Percentiles rank a stretch among this genome's conserved stretches.
These are phyloP conservation scores for Phoeniculus purpureus DNA, from an alignment of 2,797 vertebrate species.

Conservation along the genomic window DNA sequence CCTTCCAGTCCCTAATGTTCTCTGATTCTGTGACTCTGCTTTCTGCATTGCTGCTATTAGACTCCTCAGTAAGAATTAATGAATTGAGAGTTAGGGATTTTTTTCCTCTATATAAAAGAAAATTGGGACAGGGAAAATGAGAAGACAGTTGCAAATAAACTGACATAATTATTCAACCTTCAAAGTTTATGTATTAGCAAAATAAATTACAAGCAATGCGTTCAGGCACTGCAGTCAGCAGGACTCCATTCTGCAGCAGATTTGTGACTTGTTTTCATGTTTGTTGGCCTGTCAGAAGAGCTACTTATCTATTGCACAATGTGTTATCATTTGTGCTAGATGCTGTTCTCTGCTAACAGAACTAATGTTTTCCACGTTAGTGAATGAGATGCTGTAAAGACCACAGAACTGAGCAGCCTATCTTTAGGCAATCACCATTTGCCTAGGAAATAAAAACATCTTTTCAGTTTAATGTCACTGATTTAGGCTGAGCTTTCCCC, in stretches of 20 bases:
- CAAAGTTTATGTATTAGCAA: background rate
- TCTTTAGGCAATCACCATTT: background rate
- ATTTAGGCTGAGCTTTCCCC: background rate
- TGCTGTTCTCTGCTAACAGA: background rate
- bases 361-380: background rate
- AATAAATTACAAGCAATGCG: slow-evolving; percentile 15
- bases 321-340: background rate
- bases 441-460: background rate
- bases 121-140: background rate
- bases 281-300: background rate
- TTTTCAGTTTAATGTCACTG: background rate
- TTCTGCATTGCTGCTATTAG: background rate
- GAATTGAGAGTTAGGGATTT: background rate
- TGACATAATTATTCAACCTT: background rate
- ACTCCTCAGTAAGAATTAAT: background rate
- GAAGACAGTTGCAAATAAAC: background rate
- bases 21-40: background rate
- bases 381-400: background rate
- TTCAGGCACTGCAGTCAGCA: background rate
- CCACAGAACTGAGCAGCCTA: background rate
- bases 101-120: background rate
- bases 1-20: too few species aligned
- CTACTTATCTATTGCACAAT: background rate
- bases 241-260: slow-evolving; percentile 4
- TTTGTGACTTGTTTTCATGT: slow-evolving; percentile 19